Evolutionary conservation across 2,888 invertebrate genomes (phyloP), one percentile per base, ranked within the genome.

Genomic region (Suillia variegata): DNA sequence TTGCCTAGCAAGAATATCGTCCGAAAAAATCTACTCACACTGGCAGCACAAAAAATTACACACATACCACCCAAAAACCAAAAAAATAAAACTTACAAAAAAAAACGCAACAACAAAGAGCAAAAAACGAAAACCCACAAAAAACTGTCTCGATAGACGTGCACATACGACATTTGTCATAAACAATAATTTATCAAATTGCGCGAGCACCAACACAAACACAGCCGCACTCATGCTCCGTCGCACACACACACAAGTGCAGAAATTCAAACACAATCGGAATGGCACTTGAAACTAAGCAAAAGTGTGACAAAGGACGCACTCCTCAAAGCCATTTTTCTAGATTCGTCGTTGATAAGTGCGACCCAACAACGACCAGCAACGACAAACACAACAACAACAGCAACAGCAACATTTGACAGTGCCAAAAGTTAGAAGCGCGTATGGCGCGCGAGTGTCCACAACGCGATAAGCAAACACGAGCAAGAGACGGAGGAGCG

Each of bases 91-190:
- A 20, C 2, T 20, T 8, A 1, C 4, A 22, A 20, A 12, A 49
- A 13, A 26, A 26, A n/a, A n/a, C n/a, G n/a, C n/a, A n/a, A n/a
- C n/a, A n/a, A n/a, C n/a, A n/a, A n/a, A n/a, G n/a, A n/a, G n/a
- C n/a, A n/a, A n/a, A n/a, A n/a, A n/a, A n/a, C n/a, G n/a, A n/a
- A n/a, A n/a, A n/a, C n/a, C n/a, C 26, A 26, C 26, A 26, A 26
- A 26, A 26, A 26, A 26, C 5, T 26, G 10, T 10, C 6, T 26
- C 10, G 26, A 26, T 26, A 6, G 26, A 26, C 26, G 26, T 13
- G n/a, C 51, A 22, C 52, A 26, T 58, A 59, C 49, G 61, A 61
- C 57, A 61, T 61, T 57, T 51, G 57, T 57, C 61, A 61, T 50
- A 33, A 54, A 33, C 54, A 33, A 54, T 52, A 61, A 61, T 61